Evolutionary conservation across 2,888 invertebrate species (phyloP), one percentile per base, ranked within the genome.

Genomic region (Trichopria drosophilae): DNA sequence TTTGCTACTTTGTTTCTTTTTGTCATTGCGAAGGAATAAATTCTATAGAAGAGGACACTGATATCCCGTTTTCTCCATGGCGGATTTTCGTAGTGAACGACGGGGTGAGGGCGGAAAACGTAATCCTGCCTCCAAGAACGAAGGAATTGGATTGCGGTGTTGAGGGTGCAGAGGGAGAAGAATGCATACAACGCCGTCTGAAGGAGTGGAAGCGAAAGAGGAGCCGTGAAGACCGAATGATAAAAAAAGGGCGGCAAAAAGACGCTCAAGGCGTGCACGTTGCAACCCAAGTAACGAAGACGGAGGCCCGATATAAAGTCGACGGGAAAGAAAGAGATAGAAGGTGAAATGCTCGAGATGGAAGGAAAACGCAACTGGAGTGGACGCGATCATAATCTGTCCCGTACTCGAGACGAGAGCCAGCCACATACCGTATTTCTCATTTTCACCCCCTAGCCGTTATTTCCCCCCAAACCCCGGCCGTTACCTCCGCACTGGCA

Each of bases 131-230:
- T 43, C 58, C 51, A 57, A 53, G 50, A 58, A 51, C 51, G 55
- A 51, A 34, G 47, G 55, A 61, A 58, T 61, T 57, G 56, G 59
- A 59, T 61, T 59, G 57, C 51, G 47, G 41, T 52, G n/a, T n/a
- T n/a, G n/a, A n/a, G n/a, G n/a, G n/a, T n/a, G n/a, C n/a, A n/a
- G n/a, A n/a, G n/a, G n/a, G n/a, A n/a, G n/a, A n/a, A n/a, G n/a
- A n/a, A n/a, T n/a, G n/a, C n/a, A n/a, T n/a, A n/a, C n/a, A n/a
- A n/a, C n/a, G n/a, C n/a, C n/a, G n/a, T n/a, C n/a, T n/a, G n/a
- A 16, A 40, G 10, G 36, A 45, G 28, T 37, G 41, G 35, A 51
- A 52, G 20, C 22, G 20, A 16, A 36, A 20, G 36, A 28, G 19
- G 37, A 29, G n/a, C n/a, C n/a, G n/a, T n/a, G n/a, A n/a, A n/a